Conservation (phyloP, 2,888 invertebrate species). For the Rhodophaea formosa region DNA sequence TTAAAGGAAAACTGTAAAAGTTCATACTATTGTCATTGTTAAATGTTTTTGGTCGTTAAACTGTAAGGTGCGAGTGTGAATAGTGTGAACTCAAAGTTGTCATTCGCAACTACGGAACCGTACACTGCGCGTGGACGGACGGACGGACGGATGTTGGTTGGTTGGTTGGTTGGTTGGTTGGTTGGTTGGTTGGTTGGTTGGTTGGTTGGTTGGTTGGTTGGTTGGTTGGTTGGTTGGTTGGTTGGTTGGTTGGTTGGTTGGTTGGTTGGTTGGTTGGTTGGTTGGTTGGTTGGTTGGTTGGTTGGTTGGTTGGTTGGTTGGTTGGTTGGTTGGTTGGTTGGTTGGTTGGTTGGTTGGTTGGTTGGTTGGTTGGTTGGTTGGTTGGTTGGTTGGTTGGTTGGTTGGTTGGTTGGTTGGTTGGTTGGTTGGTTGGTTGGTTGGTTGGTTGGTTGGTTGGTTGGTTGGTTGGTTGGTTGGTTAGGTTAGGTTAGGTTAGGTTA, state of each 20-base stretch:
- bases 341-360: too few species aligned
- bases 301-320: too few species aligned
- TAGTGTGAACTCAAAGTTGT: too few species aligned
- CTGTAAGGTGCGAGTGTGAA: too few species aligned
- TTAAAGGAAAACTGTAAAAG: too few species aligned
- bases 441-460: conserved; percentile 19
- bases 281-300: too few species aligned
- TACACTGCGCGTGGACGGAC: too few species aligned
- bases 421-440: conserved; percentile 26
- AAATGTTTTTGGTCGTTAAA: too few species aligned
- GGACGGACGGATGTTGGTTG: too few species aligned
- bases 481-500: conserved; percentile 25
- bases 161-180: conserved; percentile 15
- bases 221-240: conserved; percentile 23
- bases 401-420: not conserved
- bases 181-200: not conserved
- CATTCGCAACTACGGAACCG: too few species aligned
- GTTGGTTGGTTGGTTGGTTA: conserved; percentile 22
- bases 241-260: conserved; percentile 22
- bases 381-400: not conserved
- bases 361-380: not conserved
- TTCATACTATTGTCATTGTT: too few species aligned
- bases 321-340: too few species aligned
- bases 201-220: conserved; percentile 8
- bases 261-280: conserved; percentile 19